phyloP scores from a whole-genome alignment of 2,888 invertebrate species.

The Brenthis ino region DNA sequence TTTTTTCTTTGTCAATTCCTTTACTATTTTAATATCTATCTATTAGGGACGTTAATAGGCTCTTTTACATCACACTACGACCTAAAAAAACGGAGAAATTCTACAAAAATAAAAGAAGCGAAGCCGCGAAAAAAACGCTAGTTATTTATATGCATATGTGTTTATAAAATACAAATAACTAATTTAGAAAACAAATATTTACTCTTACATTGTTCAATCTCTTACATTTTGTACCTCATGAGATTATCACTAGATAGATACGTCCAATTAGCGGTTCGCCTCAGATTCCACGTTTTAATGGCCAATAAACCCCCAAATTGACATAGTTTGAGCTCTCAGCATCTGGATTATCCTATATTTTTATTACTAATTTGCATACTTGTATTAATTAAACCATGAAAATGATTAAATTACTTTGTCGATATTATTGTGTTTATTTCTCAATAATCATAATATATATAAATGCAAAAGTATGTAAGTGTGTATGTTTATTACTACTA shows the following conservation, averaged over 20 bases:
- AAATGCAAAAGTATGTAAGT: too few relatives aligned
- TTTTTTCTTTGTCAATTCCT: too few relatives aligned
- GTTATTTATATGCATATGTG: too few relatives aligned
- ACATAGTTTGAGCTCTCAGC: constrained; percentile 29
- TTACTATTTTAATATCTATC: too few relatives aligned
- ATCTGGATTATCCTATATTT: constrained; percentile 14
- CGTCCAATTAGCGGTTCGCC: constrained; percentile 27
- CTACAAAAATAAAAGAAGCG: too few relatives aligned
- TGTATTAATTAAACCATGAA: constrained; percentile 6
- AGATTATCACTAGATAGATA: constrained; percentile 22
- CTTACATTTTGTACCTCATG: constrained; percentile 10
- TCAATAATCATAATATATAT: too few relatives aligned
- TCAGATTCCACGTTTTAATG: constrained; percentile 25
- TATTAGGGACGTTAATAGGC: too few relatives aligned
- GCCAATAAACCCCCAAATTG: constrained; percentile 35
- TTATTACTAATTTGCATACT: constrained; percentile 17
- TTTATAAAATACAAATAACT: too few relatives aligned
- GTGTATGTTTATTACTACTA: too few relatives aligned
- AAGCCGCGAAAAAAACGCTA: too few relatives aligned
- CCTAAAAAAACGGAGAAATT: too few relatives aligned
- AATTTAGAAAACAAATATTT: not conserved
- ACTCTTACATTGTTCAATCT: not conserved
- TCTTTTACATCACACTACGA: too few relatives aligned
- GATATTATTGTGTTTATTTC: not conserved
- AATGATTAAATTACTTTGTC: not conserved